Evolutionary conservation across 2,113 vertebrate genomes (phyloP).

Genomic region (Emberiza fucata): DNA sequence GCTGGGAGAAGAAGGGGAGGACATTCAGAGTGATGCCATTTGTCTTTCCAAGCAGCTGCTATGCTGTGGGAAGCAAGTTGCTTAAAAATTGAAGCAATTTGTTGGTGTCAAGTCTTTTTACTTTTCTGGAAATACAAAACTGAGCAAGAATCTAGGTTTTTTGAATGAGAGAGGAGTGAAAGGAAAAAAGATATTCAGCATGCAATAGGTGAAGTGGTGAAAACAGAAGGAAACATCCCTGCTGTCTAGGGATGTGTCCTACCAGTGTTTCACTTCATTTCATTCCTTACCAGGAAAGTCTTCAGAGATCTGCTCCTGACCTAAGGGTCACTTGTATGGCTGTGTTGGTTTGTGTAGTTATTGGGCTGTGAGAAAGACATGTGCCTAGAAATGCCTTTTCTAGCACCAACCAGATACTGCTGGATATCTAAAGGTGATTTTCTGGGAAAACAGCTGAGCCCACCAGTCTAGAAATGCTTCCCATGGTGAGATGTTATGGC

Average conservation of each 20-base stretch:
- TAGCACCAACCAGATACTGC: not conserved
- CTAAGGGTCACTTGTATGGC: not conserved
- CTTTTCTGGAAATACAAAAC: not conserved
- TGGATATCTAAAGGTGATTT: not conserved
- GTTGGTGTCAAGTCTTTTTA: not conserved
- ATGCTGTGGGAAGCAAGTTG: not conserved
- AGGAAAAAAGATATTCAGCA: not conserved
- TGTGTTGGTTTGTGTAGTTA: not conserved
- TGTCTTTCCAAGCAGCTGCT: not conserved
- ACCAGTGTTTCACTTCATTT: not conserved
- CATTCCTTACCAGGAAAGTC: not conserved
- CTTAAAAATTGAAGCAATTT: not conserved
- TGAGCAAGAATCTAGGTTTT: not conserved
- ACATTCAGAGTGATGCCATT: not conserved
- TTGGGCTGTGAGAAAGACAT: fast-evolving
- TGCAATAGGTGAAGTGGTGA: not conserved
- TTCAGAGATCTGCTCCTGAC: not conserved
- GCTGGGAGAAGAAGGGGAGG: too few relatives aligned
- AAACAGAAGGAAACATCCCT: not conserved
- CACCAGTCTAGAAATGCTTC: not conserved
- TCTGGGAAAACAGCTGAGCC: not conserved
- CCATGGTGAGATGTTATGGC: not conserved
- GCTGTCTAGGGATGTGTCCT: not conserved
- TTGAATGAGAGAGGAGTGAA: not conserved
- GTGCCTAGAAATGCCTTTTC: not conserved